Conservation (phyloP, 2,797 vertebrate species). For the Tragopan temminckii region DNA sequence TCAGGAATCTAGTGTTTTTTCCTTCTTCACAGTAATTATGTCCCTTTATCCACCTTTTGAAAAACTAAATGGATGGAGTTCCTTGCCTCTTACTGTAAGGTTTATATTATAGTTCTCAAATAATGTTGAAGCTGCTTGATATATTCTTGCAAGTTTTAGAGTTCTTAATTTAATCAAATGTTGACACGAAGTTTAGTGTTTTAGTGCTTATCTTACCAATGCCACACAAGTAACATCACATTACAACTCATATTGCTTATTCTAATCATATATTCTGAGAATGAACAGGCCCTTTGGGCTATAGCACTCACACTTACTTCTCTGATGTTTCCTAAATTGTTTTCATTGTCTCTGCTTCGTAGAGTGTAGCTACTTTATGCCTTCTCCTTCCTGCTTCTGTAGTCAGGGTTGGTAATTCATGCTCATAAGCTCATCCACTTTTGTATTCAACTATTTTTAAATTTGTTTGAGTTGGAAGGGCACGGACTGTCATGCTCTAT, state of each 20-base stretch:
- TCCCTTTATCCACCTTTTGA: not conserved
- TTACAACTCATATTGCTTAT: not conserved
- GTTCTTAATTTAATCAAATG: not conserved
- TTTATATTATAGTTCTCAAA: not conserved
- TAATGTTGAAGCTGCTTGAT: not conserved
- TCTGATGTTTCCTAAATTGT: not conserved
- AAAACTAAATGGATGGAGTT: not conserved
- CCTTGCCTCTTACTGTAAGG: not conserved
- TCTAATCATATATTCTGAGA: not conserved
- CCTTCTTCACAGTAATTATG: not conserved
- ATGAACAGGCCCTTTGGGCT: not conserved
- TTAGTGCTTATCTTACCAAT: not conserved
- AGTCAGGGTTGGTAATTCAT: not conserved
- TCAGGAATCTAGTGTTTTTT: not conserved
- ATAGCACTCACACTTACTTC: accelerated
- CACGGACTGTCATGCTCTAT: not conserved
- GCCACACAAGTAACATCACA: not conserved
- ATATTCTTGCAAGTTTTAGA: not conserved
- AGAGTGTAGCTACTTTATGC: not conserved
- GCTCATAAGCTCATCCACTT: not conserved
- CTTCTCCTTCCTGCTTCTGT: not conserved
- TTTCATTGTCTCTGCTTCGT: not conserved
- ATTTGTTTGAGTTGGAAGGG: not conserved
- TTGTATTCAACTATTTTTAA: not conserved
- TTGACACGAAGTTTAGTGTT: not conserved